A percentile compares a stretch with the other conserved stretches of the same genome.
Conservation (phyloP, 2,888 invertebrate species). For the Pecten maximus region DNA sequence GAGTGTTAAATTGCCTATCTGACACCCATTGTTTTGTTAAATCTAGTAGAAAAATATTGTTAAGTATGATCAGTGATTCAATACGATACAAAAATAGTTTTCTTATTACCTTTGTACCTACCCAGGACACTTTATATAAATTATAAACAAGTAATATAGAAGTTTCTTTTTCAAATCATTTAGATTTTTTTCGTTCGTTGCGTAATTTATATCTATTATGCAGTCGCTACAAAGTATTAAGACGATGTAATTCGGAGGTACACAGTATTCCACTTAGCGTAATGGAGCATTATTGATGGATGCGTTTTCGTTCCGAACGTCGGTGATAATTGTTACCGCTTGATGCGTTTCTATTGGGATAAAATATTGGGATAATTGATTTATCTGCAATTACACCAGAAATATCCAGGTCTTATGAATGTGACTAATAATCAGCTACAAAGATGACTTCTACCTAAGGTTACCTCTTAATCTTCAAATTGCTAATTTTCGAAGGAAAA, state of each 20-base stretch:
- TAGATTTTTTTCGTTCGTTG: neutral
- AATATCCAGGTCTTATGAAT: neutral
- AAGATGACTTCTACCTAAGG: neutral
- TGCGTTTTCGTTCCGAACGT: neutral
- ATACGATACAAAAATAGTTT: no score
- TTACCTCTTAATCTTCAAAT: neutral
- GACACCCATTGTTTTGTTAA: no score
- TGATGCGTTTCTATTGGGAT: neutral
- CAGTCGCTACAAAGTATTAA: neutral
- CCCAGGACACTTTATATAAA: no score
- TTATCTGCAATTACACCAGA: neutral
- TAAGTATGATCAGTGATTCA: no score
- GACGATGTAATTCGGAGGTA: neutral
- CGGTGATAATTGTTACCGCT: constrained; percentile 2
- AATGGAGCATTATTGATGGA: neutral
- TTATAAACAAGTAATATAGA: no score
- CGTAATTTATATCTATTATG: neutral
- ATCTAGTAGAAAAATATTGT: no score
- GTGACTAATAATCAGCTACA: neutral
- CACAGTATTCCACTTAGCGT: neutral
- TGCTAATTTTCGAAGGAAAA: neutral
- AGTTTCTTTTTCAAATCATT: neutral
- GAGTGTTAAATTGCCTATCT: no score
- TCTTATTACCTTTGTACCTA: no score
- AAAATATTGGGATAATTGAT: neutral